Conservation (phyloP, 1,140 invertebrate genomes). For the Zaprionus vittiger region DNA sequence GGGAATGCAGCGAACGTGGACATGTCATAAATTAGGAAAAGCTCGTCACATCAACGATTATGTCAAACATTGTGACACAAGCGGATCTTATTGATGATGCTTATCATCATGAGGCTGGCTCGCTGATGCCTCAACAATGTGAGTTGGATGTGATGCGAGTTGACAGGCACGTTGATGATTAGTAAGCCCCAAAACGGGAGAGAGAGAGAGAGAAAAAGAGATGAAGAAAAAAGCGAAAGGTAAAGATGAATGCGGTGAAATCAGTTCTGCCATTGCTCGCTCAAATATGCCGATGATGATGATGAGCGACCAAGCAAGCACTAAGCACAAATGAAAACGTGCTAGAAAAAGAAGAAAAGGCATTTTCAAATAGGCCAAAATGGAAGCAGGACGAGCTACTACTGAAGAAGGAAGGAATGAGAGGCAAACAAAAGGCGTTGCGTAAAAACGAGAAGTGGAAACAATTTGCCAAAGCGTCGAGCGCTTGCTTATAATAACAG, state of each 20-base stretch:
- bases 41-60: slow-evolving; percentile 62
- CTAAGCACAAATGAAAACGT: slow-evolving; percentile 29
- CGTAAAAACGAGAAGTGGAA: slow-evolving; percentile 66
- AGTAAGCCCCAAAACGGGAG: neutral
- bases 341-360: slow-evolving; percentile 5
- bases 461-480: slow-evolving; percentile 76
- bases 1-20: slow-evolving; percentile 53
- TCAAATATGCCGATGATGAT: slow-evolving; percentile 27
- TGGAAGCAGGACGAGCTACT: neutral
- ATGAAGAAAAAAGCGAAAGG: slow-evolving; percentile 6
- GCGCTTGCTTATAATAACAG: slow-evolving; percentile 79
- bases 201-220: too few relatives aligned
- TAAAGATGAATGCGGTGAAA: slow-evolving; percentile 57
- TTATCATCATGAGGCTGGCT: slow-evolving; percentile 26
- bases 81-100: slow-evolving; percentile 67
- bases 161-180: slow-evolving; percentile 51
- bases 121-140: slow-evolving; percentile 36
- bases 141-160: slow-evolving; percentile 56
- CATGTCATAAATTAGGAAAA: slow-evolving; percentile 77
- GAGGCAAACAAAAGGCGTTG: slow-evolving; percentile 55
- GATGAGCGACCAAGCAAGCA: slow-evolving; percentile 13
- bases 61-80: slow-evolving; percentile 67
- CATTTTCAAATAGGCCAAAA: slow-evolving; percentile 35
- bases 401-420: neutral
- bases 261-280: slow-evolving; percentile 26